Evolutionary conservation across 1,140 invertebrate species (phyloP), one percentile per base, ranked within the genome.

Genomic region (Drosophila sp.): DNA sequence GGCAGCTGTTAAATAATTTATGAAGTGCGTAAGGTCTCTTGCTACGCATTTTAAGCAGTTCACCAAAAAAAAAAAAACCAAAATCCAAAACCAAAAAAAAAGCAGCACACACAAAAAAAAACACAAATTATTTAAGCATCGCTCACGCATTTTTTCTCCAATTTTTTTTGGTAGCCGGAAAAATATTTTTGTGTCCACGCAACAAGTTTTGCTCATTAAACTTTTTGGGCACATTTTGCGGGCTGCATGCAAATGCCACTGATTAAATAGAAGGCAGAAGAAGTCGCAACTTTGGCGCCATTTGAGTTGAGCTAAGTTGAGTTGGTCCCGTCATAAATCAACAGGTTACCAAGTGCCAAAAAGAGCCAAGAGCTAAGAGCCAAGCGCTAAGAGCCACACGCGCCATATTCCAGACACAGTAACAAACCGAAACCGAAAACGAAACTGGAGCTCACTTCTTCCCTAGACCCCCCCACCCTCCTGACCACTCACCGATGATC

Each of bases 1-100:
- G 65, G 71, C 75, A 66, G 72, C 82, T 86, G 83, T 79, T 86
- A 79, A 86, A 86, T 86, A 86, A 86, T 86, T 86, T 86, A 86
- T 86, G 83, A 86, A 87, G 82, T 86, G 82, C 82, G 82, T 86
- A 86, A 74, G 70, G 82, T 79, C 68, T 83, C 66, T 63, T 79
- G 83, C 64, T 65, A 76, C 84, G 82, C 82, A 86, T 86, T 82
- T 87, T 76, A 86, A 86, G 79, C 79, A 87, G 80, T 67, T 58
- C 40, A 55, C 35, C 30, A 50, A 62, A 35, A 63, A 32, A 67
- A 44, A 58, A 50, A 32, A 44, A 60, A 17, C 17, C 17, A 56
- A 70, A 67, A 65, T 55, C 60, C 25, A 64, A 67, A 65, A 58
- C 60, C 25, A 64, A 40, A 64, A 7, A 38, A 38, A 38, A 38